A percentile compares a stretch with the other conserved stretches of the same genome.
These are phyloP conservation scores for Patagioenas fasciata DNA, from an alignment of 2,113 vertebrate genomes.

Conservation along the genomic window DNA sequence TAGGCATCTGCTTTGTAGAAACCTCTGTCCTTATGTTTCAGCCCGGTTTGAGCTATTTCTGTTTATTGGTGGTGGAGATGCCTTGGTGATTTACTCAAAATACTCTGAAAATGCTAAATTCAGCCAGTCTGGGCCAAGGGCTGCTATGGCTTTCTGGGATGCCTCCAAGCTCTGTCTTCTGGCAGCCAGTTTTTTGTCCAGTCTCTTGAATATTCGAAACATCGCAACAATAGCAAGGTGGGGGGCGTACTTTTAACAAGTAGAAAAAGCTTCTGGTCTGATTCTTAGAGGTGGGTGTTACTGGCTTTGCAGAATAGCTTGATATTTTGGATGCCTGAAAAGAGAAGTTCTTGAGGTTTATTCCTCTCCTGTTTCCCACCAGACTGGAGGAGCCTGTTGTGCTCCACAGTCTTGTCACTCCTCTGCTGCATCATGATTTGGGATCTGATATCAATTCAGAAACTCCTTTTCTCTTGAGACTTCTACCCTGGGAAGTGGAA, in stretches of 20 bases:
- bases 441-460: neutral
- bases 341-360: neutral
- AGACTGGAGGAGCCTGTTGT: neutral
- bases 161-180: neutral
- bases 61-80: neutral
- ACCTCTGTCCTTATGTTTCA: neutral
- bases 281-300: neutral
- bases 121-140: neutral
- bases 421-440: neutral
- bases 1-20: neutral
- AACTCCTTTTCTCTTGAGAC: neutral
- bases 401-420: neutral
- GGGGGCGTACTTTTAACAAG: fast-evolving
- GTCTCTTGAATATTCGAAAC: neutral
- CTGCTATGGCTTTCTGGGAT: neutral
- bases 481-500: neutral
- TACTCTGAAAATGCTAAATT: neutral
- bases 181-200: neutral
- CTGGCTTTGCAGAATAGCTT: neutral
- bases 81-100: neutral
- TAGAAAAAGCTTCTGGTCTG: neutral
- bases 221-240: neutral
- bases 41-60: fast-evolving
- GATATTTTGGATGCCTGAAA: neutral
- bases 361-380: fast-evolving